Evolutionary conservation across 2,113 vertebrate species (phyloP).

Genomic region (Malurus melanocephalus): DNA sequence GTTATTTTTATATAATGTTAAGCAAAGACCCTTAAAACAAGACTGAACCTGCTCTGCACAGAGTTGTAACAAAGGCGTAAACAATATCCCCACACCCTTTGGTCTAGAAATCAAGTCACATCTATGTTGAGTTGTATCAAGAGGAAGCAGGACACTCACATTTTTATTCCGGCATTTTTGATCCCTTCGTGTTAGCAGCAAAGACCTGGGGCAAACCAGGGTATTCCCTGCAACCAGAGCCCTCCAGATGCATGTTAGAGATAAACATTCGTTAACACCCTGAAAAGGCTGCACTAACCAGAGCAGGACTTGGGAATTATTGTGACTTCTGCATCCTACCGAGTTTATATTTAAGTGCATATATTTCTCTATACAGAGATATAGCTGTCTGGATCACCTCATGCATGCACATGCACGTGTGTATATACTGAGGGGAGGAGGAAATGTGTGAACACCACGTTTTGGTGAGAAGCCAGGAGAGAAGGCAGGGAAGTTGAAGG

Average conservation of each 20-base stretch:
- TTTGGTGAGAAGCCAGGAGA: neutral
- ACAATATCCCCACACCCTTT: neutral
- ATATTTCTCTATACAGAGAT: neutral
- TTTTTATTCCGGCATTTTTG: neutral
- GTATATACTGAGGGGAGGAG: rapidly evolving
- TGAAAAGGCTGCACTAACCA: neutral
- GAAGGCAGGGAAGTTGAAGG: neutral
- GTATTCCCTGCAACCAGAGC: neutral
- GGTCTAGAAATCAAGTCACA: neutral
- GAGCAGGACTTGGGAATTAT: neutral
- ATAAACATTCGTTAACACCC: neutral
- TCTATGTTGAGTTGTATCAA: neutral
- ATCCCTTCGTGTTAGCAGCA: neutral
- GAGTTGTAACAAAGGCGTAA: neutral
- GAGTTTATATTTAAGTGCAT: neutral
- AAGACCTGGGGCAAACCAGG: neutral
- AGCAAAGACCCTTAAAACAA: neutral
- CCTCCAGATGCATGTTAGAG: rapidly evolving
- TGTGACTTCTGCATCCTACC: neutral
- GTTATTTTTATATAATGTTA: neutral
- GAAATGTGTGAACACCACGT: neutral
- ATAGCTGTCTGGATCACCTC: neutral
- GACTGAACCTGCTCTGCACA: neutral
- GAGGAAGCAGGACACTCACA: neutral
- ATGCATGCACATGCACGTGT: rapidly evolving